Conservation (phyloP, 37 sponge, comb jelly and placozoan genomes). For the Agelas oroides region DNA sequence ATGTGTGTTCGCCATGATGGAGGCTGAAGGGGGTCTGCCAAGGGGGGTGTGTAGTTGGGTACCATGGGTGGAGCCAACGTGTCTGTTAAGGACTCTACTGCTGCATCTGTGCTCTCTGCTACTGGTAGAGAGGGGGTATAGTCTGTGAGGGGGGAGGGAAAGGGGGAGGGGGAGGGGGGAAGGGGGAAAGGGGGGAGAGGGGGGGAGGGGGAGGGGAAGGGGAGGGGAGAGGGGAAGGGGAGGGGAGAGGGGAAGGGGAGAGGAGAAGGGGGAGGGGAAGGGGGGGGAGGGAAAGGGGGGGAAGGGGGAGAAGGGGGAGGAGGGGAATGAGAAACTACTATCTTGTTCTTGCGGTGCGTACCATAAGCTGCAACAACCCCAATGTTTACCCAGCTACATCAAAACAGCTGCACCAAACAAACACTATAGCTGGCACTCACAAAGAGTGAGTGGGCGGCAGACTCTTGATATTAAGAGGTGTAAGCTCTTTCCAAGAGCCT, state of each 20-base stretch:
- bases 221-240: neutral
- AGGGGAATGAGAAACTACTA: no score
- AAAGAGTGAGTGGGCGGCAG: no score
- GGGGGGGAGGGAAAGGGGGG: neutral
- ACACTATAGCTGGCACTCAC: no score
- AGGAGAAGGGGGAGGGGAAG: neutral
- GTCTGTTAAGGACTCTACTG: neutral
- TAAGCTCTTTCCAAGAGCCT: no score
- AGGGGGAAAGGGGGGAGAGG: neutral
- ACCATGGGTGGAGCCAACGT: neutral
- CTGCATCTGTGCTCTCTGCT: constrained; percentile 5
- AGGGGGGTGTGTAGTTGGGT: neutral
- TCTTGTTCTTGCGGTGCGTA: no score
- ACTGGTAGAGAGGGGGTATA: constrained; percentile 14
- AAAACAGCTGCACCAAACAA: no score
- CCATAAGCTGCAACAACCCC: no score
- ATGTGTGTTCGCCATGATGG: constrained; percentile 45
- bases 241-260: neutral
- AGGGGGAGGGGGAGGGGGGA: neutral
- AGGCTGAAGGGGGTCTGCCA: constrained; percentile 17
- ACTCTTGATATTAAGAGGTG: no score
- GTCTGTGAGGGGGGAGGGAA: neutral
- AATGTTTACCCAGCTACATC: no score
- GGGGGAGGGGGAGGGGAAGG: neutral
- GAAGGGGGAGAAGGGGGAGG: neutral